A percentile compares a stretch with the other conserved stretches of the same genome.
phyloP scores from a whole-genome alignment of 1,140 invertebrate genomes.

The Lucilia sericata region DNA sequence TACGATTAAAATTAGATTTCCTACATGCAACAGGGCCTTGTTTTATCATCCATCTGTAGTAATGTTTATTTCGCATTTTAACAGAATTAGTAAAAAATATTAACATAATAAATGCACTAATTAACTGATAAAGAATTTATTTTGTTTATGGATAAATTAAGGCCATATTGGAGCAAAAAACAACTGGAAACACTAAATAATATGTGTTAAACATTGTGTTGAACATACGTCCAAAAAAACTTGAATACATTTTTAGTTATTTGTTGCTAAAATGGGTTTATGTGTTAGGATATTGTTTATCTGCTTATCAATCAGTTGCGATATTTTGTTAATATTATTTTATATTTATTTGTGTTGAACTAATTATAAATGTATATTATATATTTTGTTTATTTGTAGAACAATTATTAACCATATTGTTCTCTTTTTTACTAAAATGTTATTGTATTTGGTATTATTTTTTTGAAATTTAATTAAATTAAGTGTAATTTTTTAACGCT shows the following conservation, averaged over 20 bases:
- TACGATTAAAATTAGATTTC: background rate
- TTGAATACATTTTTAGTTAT: background rate
- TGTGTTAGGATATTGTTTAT: background rate
- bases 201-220: background rate
- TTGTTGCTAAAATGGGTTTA: background rate
- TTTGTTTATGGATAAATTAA: background rate
- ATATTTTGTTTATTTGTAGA: too few relatives aligned
- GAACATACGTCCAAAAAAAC: background rate
- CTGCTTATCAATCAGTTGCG: too few relatives aligned
- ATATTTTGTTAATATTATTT: too few relatives aligned
- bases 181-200: background rate
- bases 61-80: background rate
- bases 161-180: background rate
- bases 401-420: too few relatives aligned
- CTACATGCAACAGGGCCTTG: too few relatives aligned
- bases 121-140: background rate
- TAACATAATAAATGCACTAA: conserved; percentile 2
- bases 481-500: too few relatives aligned
- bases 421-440: too few relatives aligned
- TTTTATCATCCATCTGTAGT: background rate
- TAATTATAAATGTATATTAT: too few relatives aligned
- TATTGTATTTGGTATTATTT: too few relatives aligned
- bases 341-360: too few relatives aligned
- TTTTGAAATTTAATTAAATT: too few relatives aligned
- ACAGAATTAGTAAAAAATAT: background rate